Evolutionary conservation across 2,113 vertebrate genomes (phyloP).

Genomic region (Suricata suricatta): DNA sequence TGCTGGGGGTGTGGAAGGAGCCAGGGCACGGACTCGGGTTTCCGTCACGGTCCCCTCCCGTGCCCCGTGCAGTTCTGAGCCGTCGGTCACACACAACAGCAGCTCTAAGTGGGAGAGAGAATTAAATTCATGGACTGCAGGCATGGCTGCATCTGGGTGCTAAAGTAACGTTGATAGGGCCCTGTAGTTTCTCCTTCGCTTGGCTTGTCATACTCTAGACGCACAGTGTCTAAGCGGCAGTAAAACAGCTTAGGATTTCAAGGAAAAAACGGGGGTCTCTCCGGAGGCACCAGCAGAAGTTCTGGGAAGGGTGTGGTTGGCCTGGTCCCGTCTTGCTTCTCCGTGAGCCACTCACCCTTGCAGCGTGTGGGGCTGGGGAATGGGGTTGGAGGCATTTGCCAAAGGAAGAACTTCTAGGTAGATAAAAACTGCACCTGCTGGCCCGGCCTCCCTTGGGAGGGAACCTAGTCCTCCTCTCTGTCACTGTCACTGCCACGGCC

Average conservation of each 20-base stretch:
- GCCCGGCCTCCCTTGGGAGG: neutral
- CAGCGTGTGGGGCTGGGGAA: neutral
- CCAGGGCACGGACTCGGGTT: neutral
- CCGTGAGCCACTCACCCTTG: neutral
- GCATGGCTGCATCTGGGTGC: neutral
- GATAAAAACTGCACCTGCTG: neutral
- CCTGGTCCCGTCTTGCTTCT: neutral
- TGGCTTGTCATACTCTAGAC: neutral
- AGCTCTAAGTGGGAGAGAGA: no score
- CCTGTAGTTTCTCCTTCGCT: neutral
- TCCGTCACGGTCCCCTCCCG: fast-evolving
- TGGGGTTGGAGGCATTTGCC: neutral
- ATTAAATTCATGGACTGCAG: neutral
- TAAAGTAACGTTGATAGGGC: neutral
- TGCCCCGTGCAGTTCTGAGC: fast-evolving
- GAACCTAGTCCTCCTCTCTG: neutral
- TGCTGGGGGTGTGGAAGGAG: neutral
- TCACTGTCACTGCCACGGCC: neutral
- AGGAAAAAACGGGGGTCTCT: neutral
- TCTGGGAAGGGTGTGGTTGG: neutral
- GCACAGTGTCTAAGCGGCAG: neutral
- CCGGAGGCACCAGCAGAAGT: neutral
- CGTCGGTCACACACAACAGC: fast-evolving
- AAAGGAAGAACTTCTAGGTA: neutral
- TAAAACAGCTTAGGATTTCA: neutral